Base-by-base conservation (phyloP, 1,140 invertebrate genomes). In the Heterodera carotae region DNA sequence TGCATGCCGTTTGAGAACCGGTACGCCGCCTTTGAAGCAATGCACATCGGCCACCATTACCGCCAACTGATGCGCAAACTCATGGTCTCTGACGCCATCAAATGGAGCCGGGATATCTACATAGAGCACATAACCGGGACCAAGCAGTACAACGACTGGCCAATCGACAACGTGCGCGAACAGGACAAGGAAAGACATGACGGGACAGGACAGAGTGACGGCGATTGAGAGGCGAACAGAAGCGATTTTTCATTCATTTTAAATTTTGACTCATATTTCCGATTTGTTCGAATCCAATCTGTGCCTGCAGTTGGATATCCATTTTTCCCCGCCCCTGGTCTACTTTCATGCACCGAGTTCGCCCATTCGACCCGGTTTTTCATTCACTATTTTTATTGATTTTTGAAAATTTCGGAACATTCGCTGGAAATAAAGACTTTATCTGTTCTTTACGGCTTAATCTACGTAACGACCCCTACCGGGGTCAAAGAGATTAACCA, bases 401-500 rank as follows among this genome's bases (percentile, higher is more conserved):
- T 53, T 53, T 53, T 12, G 10, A 10, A 5, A 10, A 10, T 10
- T 39, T 53, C 18, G 4, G 0, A 18, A 12, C 1, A 22, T n/a
- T 18, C 5, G 1, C 15, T 53, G 4, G n/a, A 22, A 53, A 53
- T 22, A 53, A 53, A 53, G n/a, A n/a, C 48, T 18, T 22, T 60
- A 62, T 73, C 71, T 73, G 71, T 73, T 73, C 71, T 73, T 73
- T 56, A 56, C 71, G 71, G 71, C 56, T 73, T 73, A 73, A 73
- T 73, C 71, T 73, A 48, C 71, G 71, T 48, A 56, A 73, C 71
- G 71, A 73, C 43, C 56, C 56, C 71, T 73, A 73, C 56, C 56
- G 71, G 56, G 56, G 43, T 73, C 71, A 73, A 56, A 48, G 69
- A 71, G 69, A 71, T 71, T 71, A 71, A 71, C 69, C 34, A 53